Evolutionary conservation across 2,797 vertebrate species (phyloP).

Genomic region (Rhynchotus rufescens): DNA sequence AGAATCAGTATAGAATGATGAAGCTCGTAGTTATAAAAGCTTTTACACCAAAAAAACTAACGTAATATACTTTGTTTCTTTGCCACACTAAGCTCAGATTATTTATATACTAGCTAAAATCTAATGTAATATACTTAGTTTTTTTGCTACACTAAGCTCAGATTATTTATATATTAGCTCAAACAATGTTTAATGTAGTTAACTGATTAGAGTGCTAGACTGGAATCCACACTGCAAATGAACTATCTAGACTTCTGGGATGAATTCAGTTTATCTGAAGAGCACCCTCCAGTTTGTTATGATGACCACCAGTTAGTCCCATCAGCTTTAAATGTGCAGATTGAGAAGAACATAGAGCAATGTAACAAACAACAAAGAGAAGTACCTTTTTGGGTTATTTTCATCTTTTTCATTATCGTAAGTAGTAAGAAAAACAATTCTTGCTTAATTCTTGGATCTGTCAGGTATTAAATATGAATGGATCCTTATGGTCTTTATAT

Average conservation of each 20-base stretch:
- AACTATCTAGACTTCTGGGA: background rate
- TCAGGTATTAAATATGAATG: accelerated
- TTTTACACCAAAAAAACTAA: background rate
- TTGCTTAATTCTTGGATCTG: background rate
- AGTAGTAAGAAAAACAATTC: background rate
- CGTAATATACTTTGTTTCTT: background rate
- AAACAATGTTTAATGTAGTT: background rate
- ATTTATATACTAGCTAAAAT: too few relatives aligned
- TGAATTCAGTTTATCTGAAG: background rate
- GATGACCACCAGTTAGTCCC: background rate
- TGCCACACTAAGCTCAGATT: background rate
- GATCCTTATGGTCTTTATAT: background rate
- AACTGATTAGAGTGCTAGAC: background rate
- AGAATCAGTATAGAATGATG: background rate
- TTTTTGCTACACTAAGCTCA: too few relatives aligned
- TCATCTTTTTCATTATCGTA: background rate
- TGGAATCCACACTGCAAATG: slow-evolving; percentile 6
- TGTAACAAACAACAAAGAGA: background rate
- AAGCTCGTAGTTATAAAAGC: background rate
- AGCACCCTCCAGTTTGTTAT: background rate
- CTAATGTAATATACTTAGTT: too few relatives aligned
- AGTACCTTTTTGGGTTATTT: background rate
- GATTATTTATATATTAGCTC: background rate
- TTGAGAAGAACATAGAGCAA: background rate
- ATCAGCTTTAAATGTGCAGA: background rate